A percentile compares a stretch with the other conserved stretches of the same genome.
These are phyloP conservation scores for Amblyopsis hoosieri DNA, from an alignment of 2,797 vertebrate species.

Conservation along the genomic window DNA sequence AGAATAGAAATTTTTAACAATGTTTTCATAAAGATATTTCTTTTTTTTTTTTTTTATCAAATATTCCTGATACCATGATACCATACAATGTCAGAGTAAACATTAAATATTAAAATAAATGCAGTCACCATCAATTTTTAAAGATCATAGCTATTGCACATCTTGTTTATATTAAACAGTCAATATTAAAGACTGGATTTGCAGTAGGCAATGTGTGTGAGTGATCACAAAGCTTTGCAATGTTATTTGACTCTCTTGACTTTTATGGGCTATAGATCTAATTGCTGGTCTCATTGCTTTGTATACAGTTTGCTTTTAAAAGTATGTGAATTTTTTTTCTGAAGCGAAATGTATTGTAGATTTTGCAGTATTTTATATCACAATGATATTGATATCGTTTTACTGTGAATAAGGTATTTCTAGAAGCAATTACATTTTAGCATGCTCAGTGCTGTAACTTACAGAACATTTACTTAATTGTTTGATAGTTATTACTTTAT, in stretches of 20 bases:
- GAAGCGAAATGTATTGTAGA: slow-evolving; percentile 72
- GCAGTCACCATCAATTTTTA: slow-evolving; percentile 15
- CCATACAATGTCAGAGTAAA: no score
- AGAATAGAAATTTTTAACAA: neutral
- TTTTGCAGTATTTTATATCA: slow-evolving; percentile 81
- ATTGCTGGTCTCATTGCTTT: slow-evolving; percentile 63
- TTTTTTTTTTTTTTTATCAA: no score
- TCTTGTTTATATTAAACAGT: slow-evolving; percentile 29
- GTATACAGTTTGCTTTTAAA: slow-evolving; percentile 64
- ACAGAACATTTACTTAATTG: slow-evolving; percentile 43
- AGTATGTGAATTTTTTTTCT: slow-evolving; percentile 62
- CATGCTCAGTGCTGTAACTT: slow-evolving; percentile 75
- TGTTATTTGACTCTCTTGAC: slow-evolving; percentile 60
- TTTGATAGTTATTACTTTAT: slow-evolving; percentile 56
- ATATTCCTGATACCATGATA: no score
- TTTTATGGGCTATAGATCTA: slow-evolving; percentile 54
- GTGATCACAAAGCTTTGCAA: slow-evolving; percentile 70
- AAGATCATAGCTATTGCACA: slow-evolving; percentile 18
- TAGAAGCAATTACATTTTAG: slow-evolving; percentile 68
- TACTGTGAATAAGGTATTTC: slow-evolving; percentile 81
- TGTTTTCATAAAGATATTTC: neutral
- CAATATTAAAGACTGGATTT: slow-evolving; percentile 36
- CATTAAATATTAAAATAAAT: neutral
- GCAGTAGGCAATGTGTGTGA: slow-evolving; percentile 41
- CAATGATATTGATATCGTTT: slow-evolving; percentile 75